Base-by-base conservation (phyloP, 2,113 vertebrate genomes). In the Tinamus guttatus region DNA sequence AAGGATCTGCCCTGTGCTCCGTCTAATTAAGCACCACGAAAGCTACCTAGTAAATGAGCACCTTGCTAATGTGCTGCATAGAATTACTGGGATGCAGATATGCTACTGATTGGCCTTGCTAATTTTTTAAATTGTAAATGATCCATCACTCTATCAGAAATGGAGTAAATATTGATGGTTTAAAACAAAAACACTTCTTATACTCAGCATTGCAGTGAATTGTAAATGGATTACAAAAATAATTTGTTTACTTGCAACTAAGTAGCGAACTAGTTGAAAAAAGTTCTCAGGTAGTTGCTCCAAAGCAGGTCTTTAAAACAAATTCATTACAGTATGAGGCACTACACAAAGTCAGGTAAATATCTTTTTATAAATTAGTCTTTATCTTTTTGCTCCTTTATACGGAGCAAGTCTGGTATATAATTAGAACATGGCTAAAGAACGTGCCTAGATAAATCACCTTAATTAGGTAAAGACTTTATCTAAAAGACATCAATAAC, bases 161-260 rank as follows among this genome's bases (percentile, higher is more conserved):
- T 4, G 52, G 73, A 79, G 85, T 87, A 95, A 96, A 95, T 97
- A 97, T 90, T 93, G 94, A 91, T 76, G 52, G 38, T 71, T 75
- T 71, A 25, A 4, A 7, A 71, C 51, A 87, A 28, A 69, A 17
- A 70, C 45, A 49, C 67, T 28, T 7, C 75, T 77, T 43, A 4
- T 22, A 52, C 68, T 1, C n/a, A 74, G 7, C 75, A 28, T 4
- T n/a, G 36, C 56, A 49, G 9, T 5, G 34, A 59, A 28, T 32
- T 38, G 21, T 38, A 64, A 62, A 69, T 40, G n/a, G 22, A 5
- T 3, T 43, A 79, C 59, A 59, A 70, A 76, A 32, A 13, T 22
- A 19, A 15, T n/a, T 62, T 36, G 3, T 9, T 82, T 49, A 54
- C 36, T 36, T 32, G 7, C 2, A 65, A 67, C 18, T 15, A 30